Evolutionary conservation across 2,888 invertebrate species (phyloP), one percentile per base, ranked within the genome.

Genomic region (Pogonocherus hispidulus): DNA sequence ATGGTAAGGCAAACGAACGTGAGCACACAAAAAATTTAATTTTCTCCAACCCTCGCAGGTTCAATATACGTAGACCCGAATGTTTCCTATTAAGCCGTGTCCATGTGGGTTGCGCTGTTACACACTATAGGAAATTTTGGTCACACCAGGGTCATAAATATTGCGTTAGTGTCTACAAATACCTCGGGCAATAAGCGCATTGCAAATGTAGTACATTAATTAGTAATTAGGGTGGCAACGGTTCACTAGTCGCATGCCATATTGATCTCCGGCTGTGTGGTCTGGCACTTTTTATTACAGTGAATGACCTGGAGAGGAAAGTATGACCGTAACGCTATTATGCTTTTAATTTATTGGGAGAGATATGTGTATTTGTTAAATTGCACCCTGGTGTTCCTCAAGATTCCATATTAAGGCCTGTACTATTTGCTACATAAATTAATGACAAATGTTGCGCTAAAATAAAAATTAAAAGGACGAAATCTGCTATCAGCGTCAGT

Each of bases 161-260:
- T 55, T 41, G 37, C 55, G 35, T 55, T 55, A 37, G 55, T 41
- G 41, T n/a, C 37, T 20, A 35, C 32, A 23, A 11, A 37, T 55
- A 55, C 55, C 55, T 55, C 37, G 19, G 55, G 35, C 22, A 16
- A 32, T 54, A 54, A 9, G n/a, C n/a, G n/a, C 52, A 16, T 20
- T 54, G 54, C 54, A 9, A 35, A 54, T 55, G 55, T 55, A 54
- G 16, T 54, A 37, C 19, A 37, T 20, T 55, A 55, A 55, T 32
- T 55, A 37, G 55, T 22, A 55, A 55, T 55, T 55, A 37, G 55
- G 35, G 20, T 37, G 35, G 22, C 37, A 55, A 19, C 41, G 27
- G 20, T 5, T 41, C 20, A 37, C 37, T 37, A 20, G 35, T 41
- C 37, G 20, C 55, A 55, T 41, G n/a, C 55, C 41, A 22, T 55